Evolutionary conservation across 1,140 invertebrate genomes (phyloP), one percentile per base, ranked within the genome.

Genomic region (Trichonephila clavipes): DNA sequence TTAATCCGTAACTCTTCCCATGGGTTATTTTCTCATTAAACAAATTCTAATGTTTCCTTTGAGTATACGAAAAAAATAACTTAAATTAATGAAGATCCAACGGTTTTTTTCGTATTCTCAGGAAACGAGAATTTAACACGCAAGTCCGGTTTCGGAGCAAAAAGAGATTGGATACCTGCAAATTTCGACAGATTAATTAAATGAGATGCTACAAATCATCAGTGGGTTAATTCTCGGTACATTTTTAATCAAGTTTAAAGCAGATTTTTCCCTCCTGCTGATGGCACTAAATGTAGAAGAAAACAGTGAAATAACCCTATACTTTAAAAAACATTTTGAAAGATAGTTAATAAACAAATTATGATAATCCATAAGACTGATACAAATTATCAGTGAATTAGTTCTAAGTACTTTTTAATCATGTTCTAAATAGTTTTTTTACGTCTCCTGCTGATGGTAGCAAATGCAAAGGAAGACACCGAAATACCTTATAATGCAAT

Each of bases 1-100:
- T 69, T 14, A 10, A 6, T 14, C 66, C 7, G 8, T n/a, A 4
- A 2, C 24, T 69, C n/a, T 24, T 7, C n/a, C 8, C 8, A 24
- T 5, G 10, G 10, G 14, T 8, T 24, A 51, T 69, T 69, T 69
- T 24, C 24, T 24, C n/a, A 24, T 69, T 24, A 24, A 69, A 69
- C n/a, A 28, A 69, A 24, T n/a, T 24, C 24, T 24, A 69, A 69
- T 69, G 21, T 24, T 69, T 24, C 0, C n/a, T 14, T 14, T n/a
- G 21, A 19, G n/a, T 18, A n/a, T 10, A 24, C 66, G n/a, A 12
- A n/a, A 66, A n/a, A 24, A 24, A 69, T 24, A 51, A 44, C 1
- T 82, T 82, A 34, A 19, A 82, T 82, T 82, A 82, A 82, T 82
- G 77, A 82, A 82, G 19, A 24, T 21, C 4, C 34, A 40, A 40